Evolutionary conservation across 2,797 vertebrate genomes (phyloP).

Genomic region (Sebastolobus altivelis): DNA sequence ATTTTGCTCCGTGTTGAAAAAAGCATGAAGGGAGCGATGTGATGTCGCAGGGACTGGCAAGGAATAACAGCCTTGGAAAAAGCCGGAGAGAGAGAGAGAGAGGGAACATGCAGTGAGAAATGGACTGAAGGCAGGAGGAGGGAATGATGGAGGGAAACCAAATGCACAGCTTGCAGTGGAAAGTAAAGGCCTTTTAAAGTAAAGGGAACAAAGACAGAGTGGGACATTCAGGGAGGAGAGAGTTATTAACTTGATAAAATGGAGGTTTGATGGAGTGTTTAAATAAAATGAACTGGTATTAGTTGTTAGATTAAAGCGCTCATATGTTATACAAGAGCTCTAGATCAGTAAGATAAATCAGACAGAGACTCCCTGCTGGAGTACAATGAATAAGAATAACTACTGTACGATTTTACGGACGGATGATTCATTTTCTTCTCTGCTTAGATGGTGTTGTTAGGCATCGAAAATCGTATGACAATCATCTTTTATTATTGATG

Average conservation of each 20-base stretch:
- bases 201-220: conserved; percentile 37
- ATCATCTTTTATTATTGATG: background rate
- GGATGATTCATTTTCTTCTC: background rate
- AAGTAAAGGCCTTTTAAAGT: conserved; percentile 51
- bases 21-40: conserved; percentile 49
- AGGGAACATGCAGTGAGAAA: conserved; percentile 42
- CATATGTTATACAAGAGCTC: conserved; percentile 23
- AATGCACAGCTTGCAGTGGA: conserved; percentile 44
- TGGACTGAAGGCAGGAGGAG: conserved; percentile 31
- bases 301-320: conserved; percentile 35
- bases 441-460: background rate
- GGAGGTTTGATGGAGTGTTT: conserved; percentile 21
- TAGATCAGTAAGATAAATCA: conserved; percentile 16
- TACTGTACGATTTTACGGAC: background rate
- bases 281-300: conserved; percentile 42
- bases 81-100: background rate
- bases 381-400: background rate
- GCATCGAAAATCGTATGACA: background rate
- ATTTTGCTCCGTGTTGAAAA: conserved; percentile 49
- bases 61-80: conserved; percentile 18
- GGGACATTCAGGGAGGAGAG: conserved; percentile 25
- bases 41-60: conserved; percentile 46
- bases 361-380: background rate
- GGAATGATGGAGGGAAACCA: conserved; percentile 53
- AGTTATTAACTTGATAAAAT: conserved; percentile 40